Conservation (phyloP, 1,140 invertebrate genomes). For the Battus philenor region DNA sequence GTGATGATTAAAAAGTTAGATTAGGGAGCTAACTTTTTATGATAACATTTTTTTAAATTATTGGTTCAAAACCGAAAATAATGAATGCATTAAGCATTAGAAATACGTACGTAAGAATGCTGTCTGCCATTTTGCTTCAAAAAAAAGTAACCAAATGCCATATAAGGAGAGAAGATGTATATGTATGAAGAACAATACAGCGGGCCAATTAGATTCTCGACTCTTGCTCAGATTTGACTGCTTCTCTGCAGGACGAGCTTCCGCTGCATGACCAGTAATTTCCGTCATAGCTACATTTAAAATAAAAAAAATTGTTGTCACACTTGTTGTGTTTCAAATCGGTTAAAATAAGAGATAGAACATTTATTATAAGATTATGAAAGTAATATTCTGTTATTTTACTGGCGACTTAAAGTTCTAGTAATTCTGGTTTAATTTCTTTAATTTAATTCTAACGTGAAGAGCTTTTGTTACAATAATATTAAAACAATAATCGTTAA, state of each 20-base stretch:
- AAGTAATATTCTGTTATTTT: neutral
- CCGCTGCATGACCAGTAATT: conserved; percentile 10
- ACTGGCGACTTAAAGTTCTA: neutral
- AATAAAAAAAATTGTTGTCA: neutral
- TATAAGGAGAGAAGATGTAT: conserved; percentile 80
- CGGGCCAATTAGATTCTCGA: conserved; percentile 79
- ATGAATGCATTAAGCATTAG: too few relatives aligned
- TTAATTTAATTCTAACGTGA: too few relatives aligned
- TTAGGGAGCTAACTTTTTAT: too few relatives aligned
- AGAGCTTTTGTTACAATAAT: too few relatives aligned
- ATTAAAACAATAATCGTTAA: too few relatives aligned
- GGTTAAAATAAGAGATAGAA: neutral
- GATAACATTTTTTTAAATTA: too few relatives aligned
- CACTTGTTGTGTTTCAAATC: neutral
- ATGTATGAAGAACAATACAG: conserved; percentile 81
- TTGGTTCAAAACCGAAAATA: too few relatives aligned
- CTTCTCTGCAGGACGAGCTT: neutral
- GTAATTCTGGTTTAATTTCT: too few relatives aligned
- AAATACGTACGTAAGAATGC: conserved; percentile 80
- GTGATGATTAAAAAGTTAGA: too few relatives aligned
- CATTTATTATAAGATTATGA: neutral
- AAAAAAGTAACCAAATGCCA: conserved; percentile 77
- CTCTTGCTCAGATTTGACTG: conserved; percentile 31
- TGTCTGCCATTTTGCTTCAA: conserved; percentile 78
- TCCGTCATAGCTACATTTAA: conserved; percentile 27